Base-by-base conservation (phyloP, 1,140 invertebrate species). In the Heliconius nattereri region DNA sequence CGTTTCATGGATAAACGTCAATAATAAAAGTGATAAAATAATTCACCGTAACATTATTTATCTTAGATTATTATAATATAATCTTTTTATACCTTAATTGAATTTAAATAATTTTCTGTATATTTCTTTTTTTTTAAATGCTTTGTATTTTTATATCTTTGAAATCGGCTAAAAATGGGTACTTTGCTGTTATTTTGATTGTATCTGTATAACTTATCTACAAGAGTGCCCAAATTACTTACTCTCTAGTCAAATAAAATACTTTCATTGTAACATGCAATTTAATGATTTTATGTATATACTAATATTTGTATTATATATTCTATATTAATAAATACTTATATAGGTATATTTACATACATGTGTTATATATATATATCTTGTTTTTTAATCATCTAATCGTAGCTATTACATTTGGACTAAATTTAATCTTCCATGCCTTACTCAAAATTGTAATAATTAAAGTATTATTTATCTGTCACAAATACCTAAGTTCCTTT, bases 41-140 rank as follows among this genome's bases (percentile, higher is more conserved):
- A 52, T 52, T 16, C 5, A 52, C 19, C 2, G 7, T 7, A 52
- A 52, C 19, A 19, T 52, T 26, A 13, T 66, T 26, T 26, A 26
- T 5, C 8, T 9, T 23, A 11, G 9, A 66, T 29, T 26, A 3
- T 66, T 26, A 66, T 26, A 16, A 32, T 32, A 7, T 32, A 32
- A 32, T 32, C 32, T 32, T 32, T 6, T 32, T 32, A 32, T 0
- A 32, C 32, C 11, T 66, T 26, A 60, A 13, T 23, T 60, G 9
- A 26, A 66, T 66, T 66, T 66, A 66, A 66, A 66, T 66, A 26
- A 29, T 66, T 29, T 66, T 66, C 26, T 66, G 60, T 66, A 16
- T 66, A 66, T 66, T 66, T 66, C 23, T 13, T 9, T 23, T 11
- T 26, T 66, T 9, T 16, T 13, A 66, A 16, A 66, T 16, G 60